Base-by-base conservation (phyloP, 1,140 invertebrate species). In the Hydropsyche tenuis region DNA sequence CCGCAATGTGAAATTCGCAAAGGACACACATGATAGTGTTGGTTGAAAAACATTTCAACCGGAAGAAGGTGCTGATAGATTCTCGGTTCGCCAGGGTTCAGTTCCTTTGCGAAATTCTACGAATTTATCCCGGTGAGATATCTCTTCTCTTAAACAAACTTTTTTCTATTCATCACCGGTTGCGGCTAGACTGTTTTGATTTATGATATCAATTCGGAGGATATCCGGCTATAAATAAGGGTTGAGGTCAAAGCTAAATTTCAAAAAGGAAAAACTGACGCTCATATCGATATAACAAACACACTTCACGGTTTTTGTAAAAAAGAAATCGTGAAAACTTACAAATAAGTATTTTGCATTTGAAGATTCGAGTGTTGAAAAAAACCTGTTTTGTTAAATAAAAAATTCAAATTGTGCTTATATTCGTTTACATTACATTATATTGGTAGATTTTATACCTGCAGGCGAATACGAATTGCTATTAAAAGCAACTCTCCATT, bases 141-240 rank as follows among this genome's bases (percentile, higher is more conserved):
- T 60, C 56, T 60, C 56, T n/a, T 25, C 56, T n/a, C 45, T 48
- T 12, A 70, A 70, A 42, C 46, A 56, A 70, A 68, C 65, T 68
- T 70, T 70, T 70, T 70, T 70, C 68, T 70, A 70, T 60, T 70
- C 68, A 70, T 60, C 68, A 70, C 48, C 18, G 23, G 42, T 48
- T 16, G 42, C n/a, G 42, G 65, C 45, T 56, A 37, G 68, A 56
- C 48, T 37, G 48, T 53, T 70, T 70, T 70, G 68, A 70, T 70
- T 70, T 70, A 70, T 70, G 37, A 18, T 23, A 12, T 46, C 65
- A 68, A 68, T 68, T 68, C 42, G 9, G 25, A 22, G 65, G 45
- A 27, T 48, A 43, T 43, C 43, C 42, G 23, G 23, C 65, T n/a
- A 68, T 68, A 68, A 68, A 68, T 68, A 45, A 68, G 63, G 42